Conservation (phyloP, 2,113 vertebrate genomes). For the Eretmochelys imbricata region DNA sequence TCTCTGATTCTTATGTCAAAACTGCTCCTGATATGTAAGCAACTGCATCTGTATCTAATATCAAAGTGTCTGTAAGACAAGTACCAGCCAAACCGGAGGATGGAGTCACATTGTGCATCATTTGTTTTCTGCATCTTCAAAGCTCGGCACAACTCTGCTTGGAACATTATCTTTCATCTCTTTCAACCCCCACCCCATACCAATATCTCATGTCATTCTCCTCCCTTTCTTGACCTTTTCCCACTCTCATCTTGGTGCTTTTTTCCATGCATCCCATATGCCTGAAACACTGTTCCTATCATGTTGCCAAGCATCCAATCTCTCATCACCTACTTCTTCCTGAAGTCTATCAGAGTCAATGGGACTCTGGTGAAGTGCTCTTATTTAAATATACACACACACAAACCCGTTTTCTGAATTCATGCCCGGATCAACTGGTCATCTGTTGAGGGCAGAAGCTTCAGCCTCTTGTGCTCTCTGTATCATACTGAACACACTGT, state of each 20-base stretch:
- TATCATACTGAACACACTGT: not conserved
- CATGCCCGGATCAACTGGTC: not conserved
- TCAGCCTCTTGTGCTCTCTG: not conserved
- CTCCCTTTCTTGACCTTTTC: not conserved
- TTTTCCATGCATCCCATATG: not conserved
- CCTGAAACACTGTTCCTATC: not conserved
- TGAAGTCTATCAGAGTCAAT: not conserved
- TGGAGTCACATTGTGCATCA: not conserved
- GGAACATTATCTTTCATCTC: not conserved
- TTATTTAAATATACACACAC: not conserved
- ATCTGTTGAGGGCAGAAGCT: not conserved
- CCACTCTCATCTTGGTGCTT: not conserved
- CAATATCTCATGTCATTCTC: not conserved
- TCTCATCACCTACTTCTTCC: not conserved
- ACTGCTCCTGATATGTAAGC: not conserved
- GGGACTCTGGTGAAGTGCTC: not conserved
- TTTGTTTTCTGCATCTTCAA: not conserved
- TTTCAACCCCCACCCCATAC: not conserved
- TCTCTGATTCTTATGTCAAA: not conserved
- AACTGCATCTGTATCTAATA: not conserved
- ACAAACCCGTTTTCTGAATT: not conserved
- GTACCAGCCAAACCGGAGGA: not conserved
- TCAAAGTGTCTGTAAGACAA: not conserved
- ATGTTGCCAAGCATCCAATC: not conserved
- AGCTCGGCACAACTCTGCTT: not conserved